Evolutionary conservation across 1,140 invertebrate species (phyloP).

Genomic region (Popillia japonica): DNA sequence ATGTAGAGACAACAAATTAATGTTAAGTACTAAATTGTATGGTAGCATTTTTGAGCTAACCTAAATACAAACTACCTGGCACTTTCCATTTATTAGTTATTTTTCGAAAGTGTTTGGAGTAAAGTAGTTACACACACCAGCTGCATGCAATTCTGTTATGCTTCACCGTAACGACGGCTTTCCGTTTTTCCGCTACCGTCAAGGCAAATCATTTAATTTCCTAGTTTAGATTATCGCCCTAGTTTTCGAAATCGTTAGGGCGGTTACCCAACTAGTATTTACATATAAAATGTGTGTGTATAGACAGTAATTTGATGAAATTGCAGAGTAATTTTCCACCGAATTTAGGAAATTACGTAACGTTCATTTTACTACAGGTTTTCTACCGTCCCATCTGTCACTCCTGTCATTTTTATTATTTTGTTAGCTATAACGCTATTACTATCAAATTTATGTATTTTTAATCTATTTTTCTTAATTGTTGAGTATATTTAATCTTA

Average conservation of each 20-base stretch:
- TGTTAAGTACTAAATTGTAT: too few species aligned
- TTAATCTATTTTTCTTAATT: too few species aligned
- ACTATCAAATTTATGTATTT: too few species aligned
- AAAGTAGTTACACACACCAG: neutral
- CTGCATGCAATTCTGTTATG: neutral
- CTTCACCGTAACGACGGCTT: neutral
- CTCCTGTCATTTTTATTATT: neutral
- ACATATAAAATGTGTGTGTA: conserved; percentile 9
- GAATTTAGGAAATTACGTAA: conserved; percentile 21
- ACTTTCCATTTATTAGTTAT: too few species aligned
- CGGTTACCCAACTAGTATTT: neutral
- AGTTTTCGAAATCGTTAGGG: neutral
- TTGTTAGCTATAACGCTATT: too few species aligned
- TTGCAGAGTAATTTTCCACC: conserved; percentile 4
- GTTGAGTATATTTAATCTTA: too few species aligned
- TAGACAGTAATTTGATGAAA: conserved; percentile 25
- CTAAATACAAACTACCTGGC: too few species aligned
- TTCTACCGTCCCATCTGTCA: neutral
- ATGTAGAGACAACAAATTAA: too few species aligned
- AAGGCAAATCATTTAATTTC: conserved; percentile 14
- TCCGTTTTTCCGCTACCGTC: neutral
- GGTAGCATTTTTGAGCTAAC: too few species aligned
- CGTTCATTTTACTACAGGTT: neutral
- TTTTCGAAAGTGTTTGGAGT: neutral
- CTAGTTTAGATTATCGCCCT: neutral